phyloP scores from a whole-genome alignment of 2,797 vertebrate genomes.

The Nothura maculosa region DNA sequence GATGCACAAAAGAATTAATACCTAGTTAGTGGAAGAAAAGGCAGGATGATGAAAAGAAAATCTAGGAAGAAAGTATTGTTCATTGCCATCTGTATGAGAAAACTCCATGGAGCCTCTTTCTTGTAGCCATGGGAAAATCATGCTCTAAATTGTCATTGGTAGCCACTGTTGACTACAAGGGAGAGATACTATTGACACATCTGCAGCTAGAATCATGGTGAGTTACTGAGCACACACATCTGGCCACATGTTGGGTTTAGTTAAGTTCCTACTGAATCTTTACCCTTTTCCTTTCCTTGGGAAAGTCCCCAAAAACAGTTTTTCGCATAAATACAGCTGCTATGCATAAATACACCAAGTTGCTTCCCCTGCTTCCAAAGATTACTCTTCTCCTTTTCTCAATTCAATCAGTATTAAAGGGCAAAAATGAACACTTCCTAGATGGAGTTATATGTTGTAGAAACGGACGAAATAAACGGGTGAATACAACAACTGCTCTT shows the following conservation, averaged over 20 bases:
- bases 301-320: neutral
- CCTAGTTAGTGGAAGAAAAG: neutral
- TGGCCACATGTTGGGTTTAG: neutral
- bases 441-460: neutral
- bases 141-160: neutral
- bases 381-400: neutral
- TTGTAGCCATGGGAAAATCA: neutral
- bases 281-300: neutral
- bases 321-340: neutral
- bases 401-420: neutral
- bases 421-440: neutral
- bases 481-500: neutral
- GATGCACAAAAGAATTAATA: neutral
- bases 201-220: neutral
- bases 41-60: neutral
- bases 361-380: accelerated
- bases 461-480: neutral
- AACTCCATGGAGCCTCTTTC: neutral
- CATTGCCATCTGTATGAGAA: neutral
- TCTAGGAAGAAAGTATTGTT: neutral
- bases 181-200: neutral
- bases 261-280: neutral
- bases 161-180: neutral
- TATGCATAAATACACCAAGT: neutral
- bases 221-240: neutral